phyloP scores from a whole-genome alignment of 2,888 invertebrate species.

The Tillus elongatus region DNA sequence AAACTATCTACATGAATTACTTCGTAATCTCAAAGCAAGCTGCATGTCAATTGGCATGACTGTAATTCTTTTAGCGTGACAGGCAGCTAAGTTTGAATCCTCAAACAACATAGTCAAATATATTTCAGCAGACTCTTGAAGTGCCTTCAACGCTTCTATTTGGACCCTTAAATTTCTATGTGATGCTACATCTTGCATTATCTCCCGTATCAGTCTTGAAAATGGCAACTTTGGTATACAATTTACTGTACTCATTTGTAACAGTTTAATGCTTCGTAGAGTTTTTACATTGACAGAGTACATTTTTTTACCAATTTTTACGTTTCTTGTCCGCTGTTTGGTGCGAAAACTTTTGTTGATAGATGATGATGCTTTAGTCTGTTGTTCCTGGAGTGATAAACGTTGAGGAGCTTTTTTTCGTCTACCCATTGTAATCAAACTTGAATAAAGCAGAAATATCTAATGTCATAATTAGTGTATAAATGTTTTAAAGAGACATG shows the following conservation, averaged over 20 bases:
- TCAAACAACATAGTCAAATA: constrained; percentile 3
- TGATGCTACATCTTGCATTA: neutral
- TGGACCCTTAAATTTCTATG: neutral
- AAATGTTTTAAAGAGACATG: too few relatives aligned
- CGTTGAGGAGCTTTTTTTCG: too few relatives aligned
- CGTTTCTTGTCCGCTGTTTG: too few relatives aligned
- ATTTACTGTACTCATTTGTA: neutral
- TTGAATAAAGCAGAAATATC: too few relatives aligned
- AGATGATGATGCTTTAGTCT: too few relatives aligned
- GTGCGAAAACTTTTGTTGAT: too few relatives aligned
- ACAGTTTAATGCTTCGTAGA: neutral
- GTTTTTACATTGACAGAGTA: neutral
- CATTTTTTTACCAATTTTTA: too few relatives aligned
- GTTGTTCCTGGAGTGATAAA: too few relatives aligned
- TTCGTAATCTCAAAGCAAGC: too few relatives aligned
- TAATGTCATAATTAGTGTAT: too few relatives aligned
- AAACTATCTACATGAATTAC: too few relatives aligned
- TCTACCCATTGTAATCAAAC: too few relatives aligned
- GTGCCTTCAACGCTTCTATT: constrained; percentile 1
- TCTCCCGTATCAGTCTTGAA: constrained; percentile 10
- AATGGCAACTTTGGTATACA: constrained; percentile 9
- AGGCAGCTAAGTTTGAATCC: constrained; percentile 5
- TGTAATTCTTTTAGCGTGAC: constrained; percentile 10
- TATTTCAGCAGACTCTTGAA: constrained; percentile 10
- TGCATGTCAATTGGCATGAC: constrained; percentile 5